Conservation (phyloP, 2,888 invertebrate species). For the Penaeus monodon region DNA sequence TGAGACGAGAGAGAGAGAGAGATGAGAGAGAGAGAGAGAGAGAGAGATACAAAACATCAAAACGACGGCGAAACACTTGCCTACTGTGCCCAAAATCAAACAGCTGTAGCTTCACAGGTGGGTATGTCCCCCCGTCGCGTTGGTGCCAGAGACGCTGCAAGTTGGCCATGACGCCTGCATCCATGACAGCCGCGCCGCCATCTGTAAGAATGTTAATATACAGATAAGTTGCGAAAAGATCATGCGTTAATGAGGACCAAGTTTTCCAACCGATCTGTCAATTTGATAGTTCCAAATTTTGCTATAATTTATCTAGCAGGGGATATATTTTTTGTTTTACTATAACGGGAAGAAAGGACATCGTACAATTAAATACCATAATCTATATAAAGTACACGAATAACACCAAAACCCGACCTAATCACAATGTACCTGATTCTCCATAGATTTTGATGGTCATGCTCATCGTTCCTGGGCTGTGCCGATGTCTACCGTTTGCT, state of each 20-base stretch:
- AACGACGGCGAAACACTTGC: constrained; percentile 28
- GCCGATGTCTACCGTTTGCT: constrained; percentile 36
- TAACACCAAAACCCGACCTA: neutral
- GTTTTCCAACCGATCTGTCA: no score
- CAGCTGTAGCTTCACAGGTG: constrained; percentile 55
- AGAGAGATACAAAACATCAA: neutral
- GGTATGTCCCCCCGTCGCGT: constrained; percentile 63
- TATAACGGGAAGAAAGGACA: no score
- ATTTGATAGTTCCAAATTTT: no score
- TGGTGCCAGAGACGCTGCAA: constrained; percentile 61
- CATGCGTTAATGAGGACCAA: no score
- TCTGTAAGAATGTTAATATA: constrained; percentile 7
- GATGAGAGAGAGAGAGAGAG: neutral
- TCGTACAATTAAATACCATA: no score
- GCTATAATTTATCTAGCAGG: no score
- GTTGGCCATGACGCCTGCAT: constrained; percentile 53
- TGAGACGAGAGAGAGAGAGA: neutral
- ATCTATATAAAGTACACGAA: no score
- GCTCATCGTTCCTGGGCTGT: constrained; percentile 15
- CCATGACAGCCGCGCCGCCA: constrained; percentile 56
- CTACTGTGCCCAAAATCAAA: constrained; percentile 62
- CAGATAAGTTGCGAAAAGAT: neutral
- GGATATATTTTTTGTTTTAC: no score
- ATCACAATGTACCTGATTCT: constrained; percentile 47
- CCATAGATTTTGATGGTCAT: constrained; percentile 53